These are phyloP conservation scores for Drosophila hamatofila DNA, from an alignment of 2,888 invertebrate genomes.

Conservation along the genomic window DNA sequence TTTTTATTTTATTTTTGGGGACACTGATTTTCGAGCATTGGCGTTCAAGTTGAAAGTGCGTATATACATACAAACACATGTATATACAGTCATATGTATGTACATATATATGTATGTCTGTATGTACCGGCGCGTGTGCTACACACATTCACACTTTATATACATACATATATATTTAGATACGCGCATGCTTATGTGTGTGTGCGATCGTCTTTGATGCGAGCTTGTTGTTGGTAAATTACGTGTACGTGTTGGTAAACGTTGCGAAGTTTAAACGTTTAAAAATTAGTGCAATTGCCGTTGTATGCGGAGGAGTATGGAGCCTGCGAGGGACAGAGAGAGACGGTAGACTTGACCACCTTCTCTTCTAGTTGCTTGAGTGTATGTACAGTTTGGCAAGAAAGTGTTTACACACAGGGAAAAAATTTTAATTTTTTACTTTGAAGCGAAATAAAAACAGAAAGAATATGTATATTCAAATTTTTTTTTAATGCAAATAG, in stretches of 20 bases:
- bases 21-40: slow-evolving; percentile 60
- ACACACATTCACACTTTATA: slow-evolving; percentile 4
- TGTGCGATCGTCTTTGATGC: slow-evolving; percentile 27
- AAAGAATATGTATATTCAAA: too few relatives aligned
- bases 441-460: too few relatives aligned
- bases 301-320: slow-evolving; percentile 35
- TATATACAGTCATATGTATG: neutral
- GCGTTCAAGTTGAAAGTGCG: slow-evolving; percentile 58
- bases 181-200: slow-evolving; percentile 9
- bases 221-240: slow-evolving; percentile 25
- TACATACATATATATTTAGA: neutral
- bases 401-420: too few relatives aligned
- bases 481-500: too few relatives aligned
- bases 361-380: slow-evolving; percentile 31
- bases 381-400: too few relatives aligned
- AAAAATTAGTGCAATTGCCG: slow-evolving; percentile 62
- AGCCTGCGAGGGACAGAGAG: slow-evolving; percentile 19
- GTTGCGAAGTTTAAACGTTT: slow-evolving; percentile 59
- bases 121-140: slow-evolving; percentile 41
- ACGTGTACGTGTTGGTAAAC: slow-evolving; percentile 56
- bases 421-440: too few relatives aligned
- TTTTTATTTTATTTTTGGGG: slow-evolving; percentile 60
- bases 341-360: slow-evolving; percentile 35
- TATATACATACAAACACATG: slow-evolving; percentile 15
- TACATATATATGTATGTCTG: slow-evolving; percentile 15